These are phyloP conservation scores for Hirtodrosophila trivittata DNA, from an alignment of 2,888 invertebrate genomes.

Conservation along the genomic window DNA sequence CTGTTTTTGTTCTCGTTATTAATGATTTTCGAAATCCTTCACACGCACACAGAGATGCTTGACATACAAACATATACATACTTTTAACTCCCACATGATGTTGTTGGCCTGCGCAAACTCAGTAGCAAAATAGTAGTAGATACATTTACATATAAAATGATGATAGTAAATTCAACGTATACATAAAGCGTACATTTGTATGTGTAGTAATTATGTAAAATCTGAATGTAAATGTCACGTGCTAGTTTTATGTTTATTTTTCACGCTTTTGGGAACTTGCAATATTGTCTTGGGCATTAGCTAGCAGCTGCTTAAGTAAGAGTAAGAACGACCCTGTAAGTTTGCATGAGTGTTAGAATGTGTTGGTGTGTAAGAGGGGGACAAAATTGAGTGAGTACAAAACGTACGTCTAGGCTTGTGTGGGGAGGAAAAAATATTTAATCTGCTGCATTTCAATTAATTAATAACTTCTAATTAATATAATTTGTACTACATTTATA, in stretches of 20 bases:
- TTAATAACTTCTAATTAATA: conserved; percentile 35
- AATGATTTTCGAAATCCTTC: conserved; percentile 52
- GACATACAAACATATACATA: conserved; percentile 17
- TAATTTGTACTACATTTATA: conserved; percentile 18
- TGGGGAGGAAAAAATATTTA: conserved; percentile 34
- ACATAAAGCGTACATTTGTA: conserved; percentile 18
- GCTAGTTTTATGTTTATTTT: conserved; percentile 34
- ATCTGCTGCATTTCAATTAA: conserved; percentile 29
- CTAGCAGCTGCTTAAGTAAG: conserved; percentile 30
- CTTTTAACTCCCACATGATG: conserved; percentile 26
- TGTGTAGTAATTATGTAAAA: conserved; percentile 51
- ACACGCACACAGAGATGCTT: conserved; percentile 18
- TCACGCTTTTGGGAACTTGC: conserved; percentile 9
- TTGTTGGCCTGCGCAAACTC: conserved; percentile 58
- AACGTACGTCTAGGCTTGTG: conserved; percentile 11
- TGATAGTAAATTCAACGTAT: conserved; percentile 47
- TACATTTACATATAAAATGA: conserved; percentile 46
- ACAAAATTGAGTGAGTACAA: conserved; percentile 1
- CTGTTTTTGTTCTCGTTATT: conserved; percentile 29
- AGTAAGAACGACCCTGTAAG: conserved; percentile 33
- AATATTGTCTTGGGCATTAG: conserved; percentile 12
- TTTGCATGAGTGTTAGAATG: conserved; percentile 7
- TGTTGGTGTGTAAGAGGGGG: too few relatives aligned
- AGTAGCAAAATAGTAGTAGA: conserved; percentile 57
- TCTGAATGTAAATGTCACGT: conserved; percentile 42